These are phyloP conservation scores for Malthinus seriepunctatus DNA, from an alignment of 2,888 invertebrate genomes.

Conservation along the genomic window DNA sequence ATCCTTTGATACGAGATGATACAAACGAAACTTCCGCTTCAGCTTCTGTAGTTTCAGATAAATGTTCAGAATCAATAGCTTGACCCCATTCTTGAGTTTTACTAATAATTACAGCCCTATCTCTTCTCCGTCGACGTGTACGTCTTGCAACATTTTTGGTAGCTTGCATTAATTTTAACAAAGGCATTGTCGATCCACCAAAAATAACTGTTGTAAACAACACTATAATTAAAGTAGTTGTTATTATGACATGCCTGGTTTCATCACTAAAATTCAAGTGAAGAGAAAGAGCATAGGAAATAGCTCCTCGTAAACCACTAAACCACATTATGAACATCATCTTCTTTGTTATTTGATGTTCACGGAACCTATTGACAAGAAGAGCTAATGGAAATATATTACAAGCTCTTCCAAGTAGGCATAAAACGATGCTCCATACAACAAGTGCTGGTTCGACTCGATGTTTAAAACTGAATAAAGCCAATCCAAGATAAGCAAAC, in stretches of 20 bases:
- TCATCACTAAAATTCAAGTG: constrained; percentile 94
- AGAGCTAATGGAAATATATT: constrained; percentile 96
- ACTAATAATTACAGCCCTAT: constrained; percentile 88
- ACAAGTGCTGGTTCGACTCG: constrained; percentile 90
- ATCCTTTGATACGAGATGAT: constrained; percentile 80
- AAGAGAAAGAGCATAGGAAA: constrained; percentile 95
- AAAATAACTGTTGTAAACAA: constrained; percentile 93
- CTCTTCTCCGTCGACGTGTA: constrained; percentile 58
- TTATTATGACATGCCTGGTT: constrained; percentile 94
- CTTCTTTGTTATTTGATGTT: constrained; percentile 96
- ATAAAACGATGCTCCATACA: constrained; percentile 91
- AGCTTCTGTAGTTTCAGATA: constrained; percentile 91
- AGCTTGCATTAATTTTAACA: constrained; percentile 89
- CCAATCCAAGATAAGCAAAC: constrained; percentile 95
- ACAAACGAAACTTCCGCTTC: constrained; percentile 88
- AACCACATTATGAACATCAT: constrained; percentile 99
- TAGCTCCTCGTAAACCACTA: constrained; percentile 94
- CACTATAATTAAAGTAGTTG: constrained; percentile 97
- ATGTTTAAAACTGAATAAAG: constrained; percentile 93
- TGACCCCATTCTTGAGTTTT: constrained; percentile 99
- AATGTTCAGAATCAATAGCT: constrained; percentile 90
- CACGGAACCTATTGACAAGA: constrained; percentile 92
- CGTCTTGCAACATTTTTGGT: constrained; percentile 60
- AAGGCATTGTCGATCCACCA: constrained; percentile 97
- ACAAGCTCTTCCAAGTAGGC: constrained; percentile 90